Conservation (phyloP, 2,888 invertebrate genomes). For the Mesorhabditis spiculigera region DNA sequence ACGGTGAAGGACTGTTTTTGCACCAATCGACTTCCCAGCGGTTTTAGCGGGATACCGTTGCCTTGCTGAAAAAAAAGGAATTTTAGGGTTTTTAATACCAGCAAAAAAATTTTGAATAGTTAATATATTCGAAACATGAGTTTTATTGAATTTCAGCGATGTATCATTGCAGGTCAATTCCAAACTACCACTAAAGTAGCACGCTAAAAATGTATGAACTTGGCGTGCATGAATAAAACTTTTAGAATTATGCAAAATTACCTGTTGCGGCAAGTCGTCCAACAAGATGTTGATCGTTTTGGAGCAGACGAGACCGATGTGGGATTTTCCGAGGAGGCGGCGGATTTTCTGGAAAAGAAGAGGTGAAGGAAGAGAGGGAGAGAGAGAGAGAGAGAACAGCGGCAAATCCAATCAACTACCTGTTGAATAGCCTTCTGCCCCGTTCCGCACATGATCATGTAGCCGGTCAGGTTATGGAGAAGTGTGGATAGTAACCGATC, state of each 20-base stretch:
- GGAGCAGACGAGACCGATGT: conserved; percentile 93
- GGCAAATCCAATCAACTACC: too few relatives aligned
- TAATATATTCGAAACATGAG: too few relatives aligned
- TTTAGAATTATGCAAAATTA: too few relatives aligned
- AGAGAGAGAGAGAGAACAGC: too few relatives aligned
- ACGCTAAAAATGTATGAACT: too few relatives aligned
- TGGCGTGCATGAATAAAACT: too few relatives aligned
- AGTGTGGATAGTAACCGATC: conserved; percentile 90
- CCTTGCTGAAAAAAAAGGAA: conserved; percentile 75
- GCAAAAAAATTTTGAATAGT: too few relatives aligned
- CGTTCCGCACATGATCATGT: conserved; percentile 70
- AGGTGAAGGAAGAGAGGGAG: too few relatives aligned
- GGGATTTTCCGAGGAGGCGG: conserved; percentile 90
- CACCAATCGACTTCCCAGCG: conserved; percentile 86
- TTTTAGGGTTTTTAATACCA: too few relatives aligned
- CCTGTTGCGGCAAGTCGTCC: conserved; percentile 77
- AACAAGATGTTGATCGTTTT: conserved; percentile 93
- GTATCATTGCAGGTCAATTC: too few relatives aligned
- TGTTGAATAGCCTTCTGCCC: conserved; percentile 50
- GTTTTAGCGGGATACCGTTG: conserved; percentile 94
- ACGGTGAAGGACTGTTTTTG: conserved; percentile 97
- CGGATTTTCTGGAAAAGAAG: conserved; percentile 72
- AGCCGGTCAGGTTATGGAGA: conserved; percentile 90
- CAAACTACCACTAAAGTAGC: too few relatives aligned
- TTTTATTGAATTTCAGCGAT: too few relatives aligned